phyloP scores from a whole-genome alignment of 2,888 invertebrate species.

The Catocala sponsa region DNA sequence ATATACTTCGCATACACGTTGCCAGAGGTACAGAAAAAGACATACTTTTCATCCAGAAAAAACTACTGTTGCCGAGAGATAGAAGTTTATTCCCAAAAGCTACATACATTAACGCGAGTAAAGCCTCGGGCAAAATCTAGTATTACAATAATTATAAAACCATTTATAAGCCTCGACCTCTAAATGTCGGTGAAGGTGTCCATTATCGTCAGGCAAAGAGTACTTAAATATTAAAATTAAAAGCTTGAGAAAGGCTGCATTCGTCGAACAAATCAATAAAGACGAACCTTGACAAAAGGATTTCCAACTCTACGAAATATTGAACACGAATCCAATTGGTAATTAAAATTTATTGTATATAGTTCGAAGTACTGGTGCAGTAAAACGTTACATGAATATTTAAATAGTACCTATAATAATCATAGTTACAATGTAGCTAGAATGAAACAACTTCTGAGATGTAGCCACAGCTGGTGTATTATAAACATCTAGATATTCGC shows the following conservation, averaged over 20 bases:
- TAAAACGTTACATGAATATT: conserved; percentile 29
- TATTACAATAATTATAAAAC: conserved; percentile 10
- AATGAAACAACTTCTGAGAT: conserved; percentile 32
- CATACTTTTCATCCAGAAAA: too few relatives aligned
- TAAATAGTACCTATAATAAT: conserved; percentile 18
- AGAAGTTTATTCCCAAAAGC: too few relatives aligned
- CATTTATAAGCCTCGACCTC: conserved; percentile 31
- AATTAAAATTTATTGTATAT: conserved; percentile 3
- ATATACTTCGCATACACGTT: too few relatives aligned
- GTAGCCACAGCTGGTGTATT: conserved; percentile 52
- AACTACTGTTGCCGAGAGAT: too few relatives aligned
- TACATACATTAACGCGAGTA: too few relatives aligned
- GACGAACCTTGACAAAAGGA: conserved; percentile 12
- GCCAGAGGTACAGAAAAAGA: too few relatives aligned
- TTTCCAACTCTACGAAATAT: conserved; percentile 1
- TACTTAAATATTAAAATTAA: conserved; percentile 16
- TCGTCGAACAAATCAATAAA: conserved; percentile 14
- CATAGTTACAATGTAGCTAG: conserved; percentile 7
- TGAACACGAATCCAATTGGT: neutral
- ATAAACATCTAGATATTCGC: conserved; percentile 53
- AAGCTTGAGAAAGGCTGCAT: conserved; percentile 6
- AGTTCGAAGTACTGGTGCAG: neutral
- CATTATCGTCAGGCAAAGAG: conserved; percentile 12
- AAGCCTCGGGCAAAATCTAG: too few relatives aligned
- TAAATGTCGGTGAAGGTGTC: conserved; percentile 15